phyloP scores from a whole-genome alignment of 1,140 invertebrate genomes.

The Apis florea region DNA sequence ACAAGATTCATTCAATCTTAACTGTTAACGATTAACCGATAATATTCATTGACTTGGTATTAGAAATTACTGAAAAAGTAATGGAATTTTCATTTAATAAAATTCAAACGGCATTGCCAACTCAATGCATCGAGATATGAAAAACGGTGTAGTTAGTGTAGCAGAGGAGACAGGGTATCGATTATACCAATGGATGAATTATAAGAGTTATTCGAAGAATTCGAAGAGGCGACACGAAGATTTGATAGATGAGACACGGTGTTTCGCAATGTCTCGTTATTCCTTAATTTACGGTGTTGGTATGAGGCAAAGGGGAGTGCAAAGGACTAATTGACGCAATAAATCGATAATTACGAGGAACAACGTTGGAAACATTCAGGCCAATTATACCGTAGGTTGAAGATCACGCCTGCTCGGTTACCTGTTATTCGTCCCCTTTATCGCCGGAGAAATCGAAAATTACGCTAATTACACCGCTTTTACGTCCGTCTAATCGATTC shows the following conservation, averaged over 20 bases:
- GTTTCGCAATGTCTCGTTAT: neutral
- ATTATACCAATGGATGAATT: neutral
- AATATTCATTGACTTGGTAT: no score
- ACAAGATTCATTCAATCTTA: no score
- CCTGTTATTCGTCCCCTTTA: constrained; percentile 6
- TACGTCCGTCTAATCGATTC: constrained; percentile 19
- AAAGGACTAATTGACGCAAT: constrained; percentile 11
- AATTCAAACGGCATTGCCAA: no score
- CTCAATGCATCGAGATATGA: no score
- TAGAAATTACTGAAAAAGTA: no score
- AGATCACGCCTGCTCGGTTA: constrained; percentile 23
- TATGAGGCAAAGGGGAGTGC: neutral
- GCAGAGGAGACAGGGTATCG: neutral
- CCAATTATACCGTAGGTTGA: constrained; percentile 26
- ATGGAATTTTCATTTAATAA: no score
- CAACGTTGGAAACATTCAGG: neutral
- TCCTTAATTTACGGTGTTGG: neutral
- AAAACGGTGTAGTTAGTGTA: no score
- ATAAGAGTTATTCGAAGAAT: neutral
- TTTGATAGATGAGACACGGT: neutral
- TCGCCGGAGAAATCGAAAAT: constrained; percentile 36
- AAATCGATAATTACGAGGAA: constrained; percentile 7
- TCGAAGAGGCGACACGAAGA: neutral
- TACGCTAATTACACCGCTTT: constrained; percentile 25
- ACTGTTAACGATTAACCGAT: no score